Base-by-base conservation (phyloP, 2,113 vertebrate species). In the Catharus bicknelli region DNA sequence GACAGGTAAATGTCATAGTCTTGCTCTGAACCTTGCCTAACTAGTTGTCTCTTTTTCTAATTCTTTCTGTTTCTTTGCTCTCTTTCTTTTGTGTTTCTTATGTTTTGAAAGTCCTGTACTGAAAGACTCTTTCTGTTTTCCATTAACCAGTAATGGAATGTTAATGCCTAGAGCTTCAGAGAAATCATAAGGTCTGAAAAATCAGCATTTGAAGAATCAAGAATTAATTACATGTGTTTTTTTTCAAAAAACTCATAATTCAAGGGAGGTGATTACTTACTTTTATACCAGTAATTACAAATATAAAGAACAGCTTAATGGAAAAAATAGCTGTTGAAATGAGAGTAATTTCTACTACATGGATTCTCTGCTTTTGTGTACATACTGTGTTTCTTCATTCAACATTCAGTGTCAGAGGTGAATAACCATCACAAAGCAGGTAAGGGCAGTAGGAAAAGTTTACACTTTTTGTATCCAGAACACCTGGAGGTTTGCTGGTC, bases 381-480 rank as follows among this genome's bases (percentile, higher is more conserved):
- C 43, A 43, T 66, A 45, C 14, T 57, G 69, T 36, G 32, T 81
- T 91, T 85, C 76, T 86, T 73, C 58, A 91, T 57, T 93, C 77
- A 80, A 55, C 70, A 16, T n/a, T 55, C 29, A 77, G 43, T 55
- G 61, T 85, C 83, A 76, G 90, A 96, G 83, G n/a, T 77, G 48
- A 95, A 88, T 70, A 97, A 94, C 64, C 64, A 92, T 38, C 32
- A 55, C 36, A 74, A 86, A 78, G 85, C 62, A 76, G 30, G 26
- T 36, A 53, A 72, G 17, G 42, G 26, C 16, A 40, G 17, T n/a
- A 50, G 77, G 55, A 88, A 80, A 40, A 78, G 43, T 9, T 74
- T 68, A 64, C 32, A 78, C 6, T 76, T 91, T 68, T 76, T 83
- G n/a, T 59, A 63, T 9, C 23, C 7, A 73, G n/a, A 62, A 23